Evolutionary conservation across 2,113 vertebrate species (phyloP), one percentile per base, ranked within the genome.

Genomic region (Ranitomeya variabilis): DNA sequence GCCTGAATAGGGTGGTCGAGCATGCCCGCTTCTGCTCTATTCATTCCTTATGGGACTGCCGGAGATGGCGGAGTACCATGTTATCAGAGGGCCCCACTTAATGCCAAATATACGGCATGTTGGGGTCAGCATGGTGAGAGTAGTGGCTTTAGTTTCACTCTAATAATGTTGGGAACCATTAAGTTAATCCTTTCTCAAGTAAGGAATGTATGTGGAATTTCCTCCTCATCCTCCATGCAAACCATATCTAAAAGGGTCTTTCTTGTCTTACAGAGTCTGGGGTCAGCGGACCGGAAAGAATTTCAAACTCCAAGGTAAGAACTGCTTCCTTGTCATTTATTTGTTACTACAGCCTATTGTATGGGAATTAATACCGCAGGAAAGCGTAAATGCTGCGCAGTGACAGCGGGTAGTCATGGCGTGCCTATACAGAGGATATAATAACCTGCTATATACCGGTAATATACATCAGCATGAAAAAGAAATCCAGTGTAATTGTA

Each of bases 251-350:
- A 88, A 83, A 83, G 37, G 55, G 76, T 88, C 71, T 83, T 88
- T 89, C 66, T 84, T 84, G 18, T 84, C 81, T 89, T 89, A 78
- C 81, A 89, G 87, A 89, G 87, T 67, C 45, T 89, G 57, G 87
- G 87, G 71, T 89, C 87, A 83, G 87, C 59, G 79, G 87, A 89
- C 80, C 80, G 87, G 71, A 89, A 89, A 84, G 87, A 89, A 89
- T 84, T 89, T 84, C 87, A 83, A 83, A 78, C 87, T 45, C 87
- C 87, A 66, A 83, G 87, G 87, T 89, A 89, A 84, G 71, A 64
- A 3, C 23, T 64, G n/a, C 59, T 54, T 83, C 57, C 54, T n/a
- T 23, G 19, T 69, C 81, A 69, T 23, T 64, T 81, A 81, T 62
- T 16, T 83, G 62, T 83, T 83, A 54, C 21, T 67, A 0, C 62